Evolutionary conservation across 2,113 vertebrate species (phyloP), one percentile per base, ranked within the genome.

Genomic region (Procapra przewalskii): DNA sequence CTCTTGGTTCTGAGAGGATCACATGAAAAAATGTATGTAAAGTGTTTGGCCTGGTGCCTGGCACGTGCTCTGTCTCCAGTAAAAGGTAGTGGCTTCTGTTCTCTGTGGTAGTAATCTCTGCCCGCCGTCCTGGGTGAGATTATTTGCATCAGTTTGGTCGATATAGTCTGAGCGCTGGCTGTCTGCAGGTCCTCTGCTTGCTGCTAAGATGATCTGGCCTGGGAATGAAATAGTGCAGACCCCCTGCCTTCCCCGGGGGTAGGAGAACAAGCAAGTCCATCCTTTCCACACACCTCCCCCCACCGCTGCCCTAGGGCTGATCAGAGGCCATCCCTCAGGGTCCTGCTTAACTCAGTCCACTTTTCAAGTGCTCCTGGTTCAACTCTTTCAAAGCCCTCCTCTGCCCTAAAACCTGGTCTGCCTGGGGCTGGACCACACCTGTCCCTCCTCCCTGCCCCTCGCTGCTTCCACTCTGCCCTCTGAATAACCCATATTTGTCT

Each of bases 1-100:
- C 50, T 2, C 14, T 0, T 54, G 62, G 36, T 64, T 60, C 93
- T 19, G 85, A 64, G 93, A 75, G 82, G 83, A 82, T 88, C 67
- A 45, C 15, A 7, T 14, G 67, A 89, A 89, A 60, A 90, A 16
- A 87, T 13, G 45, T 59, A 64, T 84, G 90, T 62, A 17, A 52
- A 81, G 93, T 59, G 57, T 36, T 43, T 94, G 94, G 88, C 96
- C 3, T 0, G 0, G 19, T 21, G 77, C 92, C 96, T 84, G 92
- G 77, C 96, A 54, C 55, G 10, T 15, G 59, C 89, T n/a, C 1
- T 0, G 0, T 60, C 62, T 54, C 54, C 54, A 14, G 60, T 19
- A 15, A 64, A 11, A 90, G 59, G 40, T 27, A 36, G 79, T 23
- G 3, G 88, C 36, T n/a, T 86, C 77, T 60, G 31, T n/a, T 83